phyloP scores from a whole-genome alignment of 2,113 vertebrate genomes.

The Epinephelus fuscoguttatus region DNA sequence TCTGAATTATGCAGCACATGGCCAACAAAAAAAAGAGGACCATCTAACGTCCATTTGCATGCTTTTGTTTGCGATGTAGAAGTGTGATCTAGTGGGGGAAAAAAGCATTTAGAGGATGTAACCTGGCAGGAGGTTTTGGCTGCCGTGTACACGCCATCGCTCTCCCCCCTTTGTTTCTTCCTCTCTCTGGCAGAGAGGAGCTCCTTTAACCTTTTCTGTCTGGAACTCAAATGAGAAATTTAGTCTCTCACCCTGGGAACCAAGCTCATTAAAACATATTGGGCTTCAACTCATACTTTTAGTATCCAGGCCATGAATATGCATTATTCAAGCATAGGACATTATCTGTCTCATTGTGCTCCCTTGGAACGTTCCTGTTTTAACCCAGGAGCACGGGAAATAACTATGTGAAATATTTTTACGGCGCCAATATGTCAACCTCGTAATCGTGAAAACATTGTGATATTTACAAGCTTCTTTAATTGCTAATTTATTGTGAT shows the following conservation, averaged over 20 bases:
- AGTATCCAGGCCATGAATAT: constrained; percentile 67
- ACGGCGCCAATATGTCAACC: background rate
- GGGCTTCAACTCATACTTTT: constrained; percentile 47
- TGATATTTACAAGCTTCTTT: constrained; percentile 6
- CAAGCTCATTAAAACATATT: constrained; percentile 74
- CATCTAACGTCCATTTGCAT: background rate
- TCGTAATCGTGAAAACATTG: constrained; percentile 20
- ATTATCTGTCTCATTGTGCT: constrained; percentile 57
- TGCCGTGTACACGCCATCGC: background rate
- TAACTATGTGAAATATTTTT: constrained; percentile 10
- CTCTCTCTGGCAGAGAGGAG: constrained; percentile 33
- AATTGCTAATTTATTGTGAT: constrained; percentile 30
- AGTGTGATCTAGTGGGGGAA: background rate
- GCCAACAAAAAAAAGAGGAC: background rate
- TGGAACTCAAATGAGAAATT: constrained; percentile 68
- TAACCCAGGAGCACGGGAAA: constrained; percentile 16
- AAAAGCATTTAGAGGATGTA: background rate
- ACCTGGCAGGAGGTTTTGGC: constrained; percentile 36
- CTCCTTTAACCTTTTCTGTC: constrained; percentile 70
- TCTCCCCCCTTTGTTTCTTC: constrained; percentile 19
- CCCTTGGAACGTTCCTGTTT: constrained; percentile 13
- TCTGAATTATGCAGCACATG: constrained; percentile 59
- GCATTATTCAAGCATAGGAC: constrained; percentile 66
- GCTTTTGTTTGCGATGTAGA: constrained; percentile 17
- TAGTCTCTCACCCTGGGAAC: constrained; percentile 50